Evolutionary conservation across 2,797 vertebrate species (phyloP).

Genomic region (Sciaenops ocellatus): DNA sequence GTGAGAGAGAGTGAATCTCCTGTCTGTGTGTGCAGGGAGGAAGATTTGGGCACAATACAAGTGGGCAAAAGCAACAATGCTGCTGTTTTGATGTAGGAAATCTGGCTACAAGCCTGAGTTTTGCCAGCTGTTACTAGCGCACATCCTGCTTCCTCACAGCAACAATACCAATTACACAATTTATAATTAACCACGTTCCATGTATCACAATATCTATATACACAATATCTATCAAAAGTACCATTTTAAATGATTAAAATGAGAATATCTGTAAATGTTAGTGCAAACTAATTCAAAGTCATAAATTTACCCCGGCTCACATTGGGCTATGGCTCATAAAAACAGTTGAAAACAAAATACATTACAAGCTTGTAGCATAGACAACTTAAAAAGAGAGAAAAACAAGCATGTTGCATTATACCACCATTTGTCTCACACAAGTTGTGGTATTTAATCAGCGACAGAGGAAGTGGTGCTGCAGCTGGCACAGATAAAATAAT

Average conservation of each 20-base stretch:
- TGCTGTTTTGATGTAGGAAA: conserved; percentile 34
- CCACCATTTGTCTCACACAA: not conserved
- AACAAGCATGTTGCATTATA: not conserved
- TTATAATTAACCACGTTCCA: not conserved
- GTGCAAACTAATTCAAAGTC: too few species aligned
- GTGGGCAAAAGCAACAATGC: conserved; percentile 34
- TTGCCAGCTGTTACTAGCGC: conserved; percentile 57
- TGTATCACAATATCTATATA: not conserved
- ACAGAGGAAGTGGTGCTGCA: conserved; percentile 1
- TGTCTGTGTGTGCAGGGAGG: not conserved
- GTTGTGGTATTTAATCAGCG: not conserved
- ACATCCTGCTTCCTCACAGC: conserved; percentile 26
- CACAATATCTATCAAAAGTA: not conserved
- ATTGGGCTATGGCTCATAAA: not conserved
- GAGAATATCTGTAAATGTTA: too few species aligned
- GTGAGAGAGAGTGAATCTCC: conserved; percentile 26
- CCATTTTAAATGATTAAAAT: not conserved
- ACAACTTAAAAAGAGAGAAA: not conserved
- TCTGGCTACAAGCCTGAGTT: conserved; percentile 40
- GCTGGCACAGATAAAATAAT: not conserved
- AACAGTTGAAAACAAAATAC: not conserved
- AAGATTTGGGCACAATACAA: conserved; percentile 34
- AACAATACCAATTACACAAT: conserved; percentile 9
- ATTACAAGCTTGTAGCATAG: not conserved
- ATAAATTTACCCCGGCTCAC: not conserved